Evolutionary conservation across 1,140 invertebrate species (phyloP), one percentile per base, ranked within the genome.

Genomic region (Phocides pigmalion): DNA sequence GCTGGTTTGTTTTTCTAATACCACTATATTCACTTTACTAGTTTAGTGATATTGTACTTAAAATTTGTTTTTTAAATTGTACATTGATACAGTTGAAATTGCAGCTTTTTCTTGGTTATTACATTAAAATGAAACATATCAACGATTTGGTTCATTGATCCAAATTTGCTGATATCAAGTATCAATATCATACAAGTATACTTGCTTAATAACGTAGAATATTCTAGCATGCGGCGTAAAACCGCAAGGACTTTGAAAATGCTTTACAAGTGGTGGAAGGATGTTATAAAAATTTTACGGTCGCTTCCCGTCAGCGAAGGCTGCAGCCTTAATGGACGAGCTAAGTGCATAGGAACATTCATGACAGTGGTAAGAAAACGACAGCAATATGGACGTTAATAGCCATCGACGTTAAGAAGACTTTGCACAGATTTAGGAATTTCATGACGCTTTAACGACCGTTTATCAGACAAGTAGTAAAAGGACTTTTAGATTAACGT

Each of bases 261-360:
- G 86, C 72, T 89, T 89, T 89, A 90, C 86, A 90, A 89, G 88
- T 88, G 79, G 82, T 90, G 82, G 84, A 89, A 90, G 86, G 84
- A 89, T 87, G 87, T 89, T 89, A 88, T 90, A 90, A 90, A 87
- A 84, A 82, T 90, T 90, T 90, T 88, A 90, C 77, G 84, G 81
- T 82, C 83, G 79, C 81, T 82, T 90, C 87, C 81, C 83, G 81
- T 87, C 84, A 87, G 82, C 70, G 76, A 79, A 78, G 80, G 82
- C 70, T 90, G 84, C 86, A 90, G 73, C 78, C 82, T 87, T 90
- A 90, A 90, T 90, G 88, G 84, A 87, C 81, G 84, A 81, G 75
- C 88, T 90, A 89, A 90, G 88, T 90, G 88, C 86, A 89, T 80
- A 83, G 74, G 71, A 87, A 89, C 84, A 89, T 90, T 89, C 83